Evolutionary conservation across 30 jellyfish, hydroid and myxozoan species (phyloP).

Genomic region (Pseudorhiza aurosa): DNA sequence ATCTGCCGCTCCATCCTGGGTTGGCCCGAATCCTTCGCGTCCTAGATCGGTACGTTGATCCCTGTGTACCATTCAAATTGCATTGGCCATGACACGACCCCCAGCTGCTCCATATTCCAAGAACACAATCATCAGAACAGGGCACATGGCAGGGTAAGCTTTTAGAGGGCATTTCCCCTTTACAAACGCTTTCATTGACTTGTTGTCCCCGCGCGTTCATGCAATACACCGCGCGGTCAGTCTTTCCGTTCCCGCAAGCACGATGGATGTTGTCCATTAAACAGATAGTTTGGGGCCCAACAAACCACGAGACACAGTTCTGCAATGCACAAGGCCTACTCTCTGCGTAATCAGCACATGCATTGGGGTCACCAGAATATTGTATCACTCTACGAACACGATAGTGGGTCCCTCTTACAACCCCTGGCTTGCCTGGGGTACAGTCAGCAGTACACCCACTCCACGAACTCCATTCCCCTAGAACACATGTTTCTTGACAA

Average conservation of each 20-base stretch:
- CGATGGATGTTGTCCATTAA: conserved; percentile 54
- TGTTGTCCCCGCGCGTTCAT: conserved; percentile 67
- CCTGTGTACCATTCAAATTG: conserved; percentile 44
- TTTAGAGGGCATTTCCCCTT: conserved; percentile 45
- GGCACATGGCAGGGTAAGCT: conserved; percentile 68
- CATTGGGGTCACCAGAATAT: conserved; percentile 51
- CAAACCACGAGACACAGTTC: conserved; percentile 62
- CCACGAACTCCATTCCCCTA: conserved; percentile 82
- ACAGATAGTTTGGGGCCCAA: conserved; percentile 62
- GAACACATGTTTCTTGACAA: conserved; percentile 34
- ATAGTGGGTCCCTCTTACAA: conserved; percentile 58
- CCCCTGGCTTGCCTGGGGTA: conserved; percentile 19
- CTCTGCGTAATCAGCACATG: conserved; percentile 73
- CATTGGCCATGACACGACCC: conserved; percentile 67
- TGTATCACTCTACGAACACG: conserved; percentile 64
- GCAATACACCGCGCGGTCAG: conserved; percentile 71
- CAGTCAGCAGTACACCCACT: conserved; percentile 72
- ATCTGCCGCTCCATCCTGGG: conserved; percentile 76
- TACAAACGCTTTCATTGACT: conserved; percentile 43
- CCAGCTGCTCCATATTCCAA: conserved; percentile 77
- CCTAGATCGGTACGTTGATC: conserved; percentile 33
- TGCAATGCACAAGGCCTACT: conserved; percentile 68
- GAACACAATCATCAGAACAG: conserved; percentile 77
- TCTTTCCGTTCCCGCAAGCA: conserved; percentile 71
- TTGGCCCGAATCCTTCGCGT: conserved; percentile 44